Conservation (phyloP, 2,113 vertebrate genomes). For the Willisornis vidua region DNA sequence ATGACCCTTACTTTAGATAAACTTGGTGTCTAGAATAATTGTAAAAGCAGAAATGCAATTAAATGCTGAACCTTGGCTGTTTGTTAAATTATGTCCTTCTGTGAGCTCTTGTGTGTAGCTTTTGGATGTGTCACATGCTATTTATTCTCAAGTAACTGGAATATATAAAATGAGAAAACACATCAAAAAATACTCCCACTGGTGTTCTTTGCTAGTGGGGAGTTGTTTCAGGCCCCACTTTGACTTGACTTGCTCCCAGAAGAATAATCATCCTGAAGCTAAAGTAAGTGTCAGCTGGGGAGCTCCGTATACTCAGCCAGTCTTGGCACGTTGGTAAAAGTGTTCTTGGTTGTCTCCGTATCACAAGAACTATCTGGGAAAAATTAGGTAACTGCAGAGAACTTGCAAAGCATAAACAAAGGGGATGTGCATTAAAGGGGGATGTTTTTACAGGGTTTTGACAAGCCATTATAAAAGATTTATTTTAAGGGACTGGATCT, state of each 20-base stretch:
- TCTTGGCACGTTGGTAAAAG: neutral
- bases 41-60: neutral
- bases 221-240: neutral
- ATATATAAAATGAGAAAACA: neutral
- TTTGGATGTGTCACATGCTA: neutral
- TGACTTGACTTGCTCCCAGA: neutral
- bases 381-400: neutral
- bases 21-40: neutral
- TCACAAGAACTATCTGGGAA: neutral
- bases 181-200: neutral
- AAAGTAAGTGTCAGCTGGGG: neutral
- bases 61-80: neutral
- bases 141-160: neutral
- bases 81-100: neutral
- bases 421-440: neutral
- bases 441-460: neutral
- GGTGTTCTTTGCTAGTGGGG: neutral
- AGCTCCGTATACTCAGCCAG: neutral
- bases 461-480: neutral
- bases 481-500: neutral
- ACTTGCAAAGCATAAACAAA: neutral
- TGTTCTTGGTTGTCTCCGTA: neutral
- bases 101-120: neutral
- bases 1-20: neutral
- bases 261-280: neutral